Evolutionary conservation across 2,888 invertebrate species (phyloP).

Genomic region (Dendrolimus houi): DNA sequence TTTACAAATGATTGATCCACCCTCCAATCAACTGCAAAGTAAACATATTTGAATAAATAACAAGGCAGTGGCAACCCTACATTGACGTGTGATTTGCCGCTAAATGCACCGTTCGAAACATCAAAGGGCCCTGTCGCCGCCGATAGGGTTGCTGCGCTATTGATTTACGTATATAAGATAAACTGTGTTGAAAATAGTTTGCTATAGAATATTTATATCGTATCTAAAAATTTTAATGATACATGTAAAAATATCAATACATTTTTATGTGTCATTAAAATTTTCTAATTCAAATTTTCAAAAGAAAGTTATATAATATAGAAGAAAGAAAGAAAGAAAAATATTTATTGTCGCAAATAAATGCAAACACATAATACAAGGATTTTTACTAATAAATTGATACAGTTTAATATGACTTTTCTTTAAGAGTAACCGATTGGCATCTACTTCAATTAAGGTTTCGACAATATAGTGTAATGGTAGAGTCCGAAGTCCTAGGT

Average conservation of each 20-base stretch:
- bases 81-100: slow-evolving; percentile 43
- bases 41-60: slow-evolving; percentile 57
- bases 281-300: no score
- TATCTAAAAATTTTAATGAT: no score
- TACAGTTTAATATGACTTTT: no score
- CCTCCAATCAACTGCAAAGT: slow-evolving; percentile 46
- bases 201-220: no score
- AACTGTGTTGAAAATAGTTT: background rate
- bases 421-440: no score
- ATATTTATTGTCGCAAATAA: no score
- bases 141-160: slow-evolving; percentile 23
- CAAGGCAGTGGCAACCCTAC: slow-evolving; percentile 31
- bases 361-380: no score
- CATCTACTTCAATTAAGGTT: background rate
- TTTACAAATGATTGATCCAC: slow-evolving; percentile 8
- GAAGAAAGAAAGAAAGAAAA: no score
- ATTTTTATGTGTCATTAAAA: no score
- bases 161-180: slow-evolving; percentile 14
- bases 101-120: slow-evolving; percentile 41
- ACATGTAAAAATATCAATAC: no score
- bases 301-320: no score
- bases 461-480: background rate
- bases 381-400: no score
- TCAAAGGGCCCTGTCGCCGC: slow-evolving; percentile 35
- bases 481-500: background rate